These are phyloP conservation scores for Anorthoa munda DNA, from an alignment of 2,888 invertebrate genomes.

Conservation along the genomic window DNA sequence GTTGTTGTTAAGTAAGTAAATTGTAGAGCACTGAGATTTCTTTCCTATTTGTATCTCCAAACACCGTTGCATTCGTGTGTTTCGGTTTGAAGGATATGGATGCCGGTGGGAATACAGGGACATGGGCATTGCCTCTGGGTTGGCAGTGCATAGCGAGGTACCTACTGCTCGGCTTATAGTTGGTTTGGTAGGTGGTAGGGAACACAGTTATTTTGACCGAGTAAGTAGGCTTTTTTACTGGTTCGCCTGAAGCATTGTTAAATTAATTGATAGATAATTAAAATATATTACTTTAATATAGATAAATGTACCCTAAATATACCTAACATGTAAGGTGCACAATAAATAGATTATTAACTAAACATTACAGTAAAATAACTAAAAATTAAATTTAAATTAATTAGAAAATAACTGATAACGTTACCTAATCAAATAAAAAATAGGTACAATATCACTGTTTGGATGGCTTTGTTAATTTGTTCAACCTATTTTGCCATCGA, in stretches of 20 bases:
- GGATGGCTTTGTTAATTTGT: conserved; percentile 72
- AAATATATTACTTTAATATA: neutral
- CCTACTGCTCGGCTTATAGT: too few relatives aligned
- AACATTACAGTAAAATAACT: neutral
- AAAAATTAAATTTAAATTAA: conserved; percentile 1
- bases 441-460: neutral
- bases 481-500: conserved; percentile 80
- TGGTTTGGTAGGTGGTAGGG: too few relatives aligned
- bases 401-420: conserved; percentile 2
- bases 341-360: conserved; percentile 13
- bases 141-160: too few relatives aligned
- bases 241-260: neutral
- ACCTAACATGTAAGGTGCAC: neutral
- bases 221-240: neutral
- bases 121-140: too few relatives aligned
- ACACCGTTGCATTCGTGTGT: too few relatives aligned
- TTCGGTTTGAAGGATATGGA: too few relatives aligned
- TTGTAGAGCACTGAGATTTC: too few relatives aligned
- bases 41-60: too few relatives aligned
- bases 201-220: too few relatives aligned
- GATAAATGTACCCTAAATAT: neutral
- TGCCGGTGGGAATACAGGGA: too few relatives aligned
- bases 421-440: neutral
- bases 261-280: conserved; percentile 3
- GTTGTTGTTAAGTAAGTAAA: too few relatives aligned